Evolutionary conservation across 2,113 vertebrate species (phyloP).

Genomic region (Thryonomys swinderianus): DNA sequence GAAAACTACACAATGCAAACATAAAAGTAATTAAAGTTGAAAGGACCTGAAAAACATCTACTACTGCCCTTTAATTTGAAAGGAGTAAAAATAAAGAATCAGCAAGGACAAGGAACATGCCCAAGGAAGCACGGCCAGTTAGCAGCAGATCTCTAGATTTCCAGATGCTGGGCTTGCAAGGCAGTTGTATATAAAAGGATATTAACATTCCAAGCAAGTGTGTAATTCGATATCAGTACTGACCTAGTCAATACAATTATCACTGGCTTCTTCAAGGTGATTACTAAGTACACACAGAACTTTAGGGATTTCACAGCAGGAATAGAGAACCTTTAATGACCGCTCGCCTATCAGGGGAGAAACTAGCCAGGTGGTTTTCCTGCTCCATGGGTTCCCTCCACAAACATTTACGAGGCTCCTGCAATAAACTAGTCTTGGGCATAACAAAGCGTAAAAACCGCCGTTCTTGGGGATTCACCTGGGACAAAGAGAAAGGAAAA

Average conservation of each 20-base stretch:
- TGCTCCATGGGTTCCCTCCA: background rate
- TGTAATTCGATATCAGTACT: background rate
- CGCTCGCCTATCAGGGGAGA: background rate
- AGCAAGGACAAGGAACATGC: background rate
- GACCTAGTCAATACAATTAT: background rate
- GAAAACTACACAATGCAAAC: background rate
- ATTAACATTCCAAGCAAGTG: background rate
- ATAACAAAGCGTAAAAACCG: background rate
- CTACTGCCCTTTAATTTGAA: background rate
- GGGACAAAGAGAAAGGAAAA: background rate
- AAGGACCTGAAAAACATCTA: background rate
- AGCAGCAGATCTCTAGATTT: background rate
- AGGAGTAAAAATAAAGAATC: slow-evolving; percentile 14
- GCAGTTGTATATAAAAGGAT: background rate
- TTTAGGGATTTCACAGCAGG: background rate
- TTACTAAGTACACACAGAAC: background rate
- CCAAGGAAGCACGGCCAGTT: background rate
- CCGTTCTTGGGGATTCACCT: background rate
- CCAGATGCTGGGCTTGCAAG: background rate
- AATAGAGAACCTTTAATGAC: background rate
- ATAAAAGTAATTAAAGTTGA: background rate
- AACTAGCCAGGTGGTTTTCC: background rate
- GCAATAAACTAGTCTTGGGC: background rate
- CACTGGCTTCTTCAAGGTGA: background rate
- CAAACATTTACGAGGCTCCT: background rate